A percentile compares a stretch with the other conserved stretches of the same genome.
Conservation (phyloP, 2,113 vertebrate species). For the Cyrtonyx montezumae region DNA sequence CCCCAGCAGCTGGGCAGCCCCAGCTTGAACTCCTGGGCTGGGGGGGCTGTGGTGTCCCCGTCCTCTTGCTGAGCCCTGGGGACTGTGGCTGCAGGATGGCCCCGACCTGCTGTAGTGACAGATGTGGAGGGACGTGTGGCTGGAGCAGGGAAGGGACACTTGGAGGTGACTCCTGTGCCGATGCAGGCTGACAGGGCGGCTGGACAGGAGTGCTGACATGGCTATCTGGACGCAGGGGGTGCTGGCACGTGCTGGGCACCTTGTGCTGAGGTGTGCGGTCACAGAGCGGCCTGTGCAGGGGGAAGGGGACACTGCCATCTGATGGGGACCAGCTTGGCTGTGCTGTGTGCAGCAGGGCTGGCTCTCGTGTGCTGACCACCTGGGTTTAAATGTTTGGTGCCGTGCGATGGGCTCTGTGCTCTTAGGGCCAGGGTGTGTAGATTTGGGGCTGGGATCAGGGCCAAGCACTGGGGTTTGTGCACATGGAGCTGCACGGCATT, state of each 20-base stretch:
- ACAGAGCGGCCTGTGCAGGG: neutral
- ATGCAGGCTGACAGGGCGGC: conserved; percentile 35
- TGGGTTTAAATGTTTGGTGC: neutral
- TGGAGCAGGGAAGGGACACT: neutral
- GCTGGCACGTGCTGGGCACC: neutral
- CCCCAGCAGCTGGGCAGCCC: neutral
- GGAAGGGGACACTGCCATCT: neutral
- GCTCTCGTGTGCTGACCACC: neutral
- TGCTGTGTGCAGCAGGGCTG: neutral
- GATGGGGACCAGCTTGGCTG: neutral
- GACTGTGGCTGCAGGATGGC: neutral
- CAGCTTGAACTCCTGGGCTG: neutral
- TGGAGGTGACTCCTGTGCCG: neutral
- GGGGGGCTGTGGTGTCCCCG: neutral
- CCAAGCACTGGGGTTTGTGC: neutral
- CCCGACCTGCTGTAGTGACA: neutral
- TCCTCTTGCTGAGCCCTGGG: neutral
- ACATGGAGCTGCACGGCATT: neutral
- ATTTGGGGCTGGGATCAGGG: neutral
- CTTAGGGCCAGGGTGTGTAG: neutral
- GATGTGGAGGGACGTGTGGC: neutral
- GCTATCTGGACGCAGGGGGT: neutral
- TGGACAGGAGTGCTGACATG: neutral
- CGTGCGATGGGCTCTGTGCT: fast-evolving
- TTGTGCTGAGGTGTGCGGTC: neutral